phyloP scores from a whole-genome alignment of 2,888 invertebrate genomes.

The Lordiphosa fenestrarum region DNA sequence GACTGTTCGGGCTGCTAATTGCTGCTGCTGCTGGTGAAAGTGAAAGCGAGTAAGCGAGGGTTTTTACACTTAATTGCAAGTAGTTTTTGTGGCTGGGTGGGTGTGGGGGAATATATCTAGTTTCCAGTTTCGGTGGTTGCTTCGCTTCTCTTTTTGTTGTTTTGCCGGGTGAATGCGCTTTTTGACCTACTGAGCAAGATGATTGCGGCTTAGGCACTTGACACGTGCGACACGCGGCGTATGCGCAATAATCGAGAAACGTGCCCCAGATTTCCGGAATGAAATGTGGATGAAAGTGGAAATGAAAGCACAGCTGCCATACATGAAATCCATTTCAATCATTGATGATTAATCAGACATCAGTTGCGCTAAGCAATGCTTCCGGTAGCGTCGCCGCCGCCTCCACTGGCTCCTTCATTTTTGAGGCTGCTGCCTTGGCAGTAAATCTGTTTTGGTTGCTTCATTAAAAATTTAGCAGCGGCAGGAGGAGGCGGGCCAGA shows the following conservation, averaged over 20 bases:
- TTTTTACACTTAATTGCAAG: conserved; percentile 33
- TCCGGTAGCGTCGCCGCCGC: conserved; percentile 12
- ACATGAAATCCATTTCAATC: conserved; percentile 57
- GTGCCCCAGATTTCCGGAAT: conserved; percentile 29
- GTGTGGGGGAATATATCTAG: conserved; percentile 10
- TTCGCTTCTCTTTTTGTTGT: conserved; percentile 26
- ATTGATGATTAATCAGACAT: conserved; percentile 70
- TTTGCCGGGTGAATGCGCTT: conserved; percentile 64
- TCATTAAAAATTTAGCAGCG: conserved; percentile 60
- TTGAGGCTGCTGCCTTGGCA: conserved; percentile 36
- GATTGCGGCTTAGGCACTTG: conserved; percentile 12
- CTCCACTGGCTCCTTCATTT: no score
- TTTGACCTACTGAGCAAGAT: conserved; percentile 47
- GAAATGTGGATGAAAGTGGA: background rate
- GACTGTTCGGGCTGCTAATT: conserved; percentile 43
- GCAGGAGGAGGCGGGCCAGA: conserved; percentile 11
- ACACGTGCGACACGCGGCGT: conserved; percentile 10
- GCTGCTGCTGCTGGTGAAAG: conserved; percentile 15
- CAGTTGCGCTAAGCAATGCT: conserved; percentile 37
- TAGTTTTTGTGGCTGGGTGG: conserved; percentile 25
- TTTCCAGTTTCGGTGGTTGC: conserved; percentile 1
- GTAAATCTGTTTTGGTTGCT: conserved; percentile 56
- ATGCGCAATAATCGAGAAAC: conserved; percentile 35
- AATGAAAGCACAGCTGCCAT: conserved; percentile 5
- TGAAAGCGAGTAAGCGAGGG: conserved; percentile 8